Base-by-base conservation (phyloP, 2,888 invertebrate species). In the Cheiracanthium punctorium region DNA sequence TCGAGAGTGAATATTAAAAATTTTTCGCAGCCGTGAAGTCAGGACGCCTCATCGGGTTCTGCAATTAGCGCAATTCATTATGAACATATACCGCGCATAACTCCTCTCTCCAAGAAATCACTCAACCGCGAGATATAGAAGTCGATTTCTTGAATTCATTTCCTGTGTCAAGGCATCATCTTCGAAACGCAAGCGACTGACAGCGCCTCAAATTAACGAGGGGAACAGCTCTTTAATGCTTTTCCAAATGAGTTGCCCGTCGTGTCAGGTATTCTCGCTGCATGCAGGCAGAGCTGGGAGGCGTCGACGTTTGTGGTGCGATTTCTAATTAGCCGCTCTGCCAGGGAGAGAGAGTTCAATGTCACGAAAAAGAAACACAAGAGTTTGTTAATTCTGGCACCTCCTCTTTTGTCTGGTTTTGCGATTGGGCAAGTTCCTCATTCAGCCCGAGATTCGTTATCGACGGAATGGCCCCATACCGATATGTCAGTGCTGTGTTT, bases 201-300 rank as follows among this genome's bases (percentile, higher is more conserved):
- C 58, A 58, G 58, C 58, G 24, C 12, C 12, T 58, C 58, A n/a
- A 24, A 24, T 58, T n/a, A 58, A 58, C 24, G 58, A 58, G 58
- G 58, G 58, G 58, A 48, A 48, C 48, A n/a, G 48, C 48, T 48
- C 58, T 58, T 37, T 58, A 58, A 24, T 58, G 58, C 58, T 58
- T 58, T 58, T 58, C 58, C 58, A 58, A 58, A 58, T 58, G 58
- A 58, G 58, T 58, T 58, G 58, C 48, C n/a, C 48, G 48, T 48
- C 48, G 48, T 48, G 48, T 48, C 48, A 48, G 48, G 48, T n/a
- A 48, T 48, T 48, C 48, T 17, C 10, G 48, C 58, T 24, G 17
- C 58, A 58, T 58, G 58, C 58, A 37, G 10, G 37, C 37, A 37
- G 37, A 37, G 10, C 24, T 58, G 24, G 24, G 58, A 58, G 58